phyloP scores from a whole-genome alignment of 2,797 vertebrate genomes.

The Helicolenus hilgendorfi region DNA sequence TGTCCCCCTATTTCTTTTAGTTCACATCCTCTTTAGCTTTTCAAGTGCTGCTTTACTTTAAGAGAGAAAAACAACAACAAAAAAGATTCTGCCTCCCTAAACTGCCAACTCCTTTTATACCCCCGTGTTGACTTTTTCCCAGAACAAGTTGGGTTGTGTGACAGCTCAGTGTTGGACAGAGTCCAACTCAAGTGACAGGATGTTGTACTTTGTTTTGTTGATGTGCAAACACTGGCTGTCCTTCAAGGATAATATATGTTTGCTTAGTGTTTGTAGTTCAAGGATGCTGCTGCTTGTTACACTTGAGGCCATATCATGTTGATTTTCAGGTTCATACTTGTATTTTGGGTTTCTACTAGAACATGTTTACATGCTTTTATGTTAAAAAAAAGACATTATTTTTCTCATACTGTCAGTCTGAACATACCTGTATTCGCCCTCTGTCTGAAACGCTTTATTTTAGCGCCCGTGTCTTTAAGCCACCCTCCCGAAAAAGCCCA shows the following conservation, averaged over 20 bases:
- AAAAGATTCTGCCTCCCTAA: not conserved
- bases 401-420: not conserved
- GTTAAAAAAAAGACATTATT: not conserved
- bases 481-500: not conserved
- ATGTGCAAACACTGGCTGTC: constrained; percentile 47
- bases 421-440: not conserved
- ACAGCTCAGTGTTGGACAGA: constrained; percentile 17
- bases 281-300: constrained; percentile 15
- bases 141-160: constrained; percentile 17
- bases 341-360: too few species aligned
- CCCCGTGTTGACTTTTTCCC: not conserved
- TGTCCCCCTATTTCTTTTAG: constrained; percentile 76
- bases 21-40: not conserved
- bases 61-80: not conserved
- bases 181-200: constrained; percentile 31
- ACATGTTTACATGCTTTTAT: not conserved
- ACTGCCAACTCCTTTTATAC: not conserved
- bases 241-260: constrained; percentile 38
- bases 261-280: constrained; percentile 10
- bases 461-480: not conserved
- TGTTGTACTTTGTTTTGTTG: constrained; percentile 37
- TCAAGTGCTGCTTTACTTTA: not conserved
- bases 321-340: too few species aligned
- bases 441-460: not conserved
- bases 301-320: not conserved